phyloP scores from a whole-genome alignment of 2,797 vertebrate species.

The Sylvia borin region DNA sequence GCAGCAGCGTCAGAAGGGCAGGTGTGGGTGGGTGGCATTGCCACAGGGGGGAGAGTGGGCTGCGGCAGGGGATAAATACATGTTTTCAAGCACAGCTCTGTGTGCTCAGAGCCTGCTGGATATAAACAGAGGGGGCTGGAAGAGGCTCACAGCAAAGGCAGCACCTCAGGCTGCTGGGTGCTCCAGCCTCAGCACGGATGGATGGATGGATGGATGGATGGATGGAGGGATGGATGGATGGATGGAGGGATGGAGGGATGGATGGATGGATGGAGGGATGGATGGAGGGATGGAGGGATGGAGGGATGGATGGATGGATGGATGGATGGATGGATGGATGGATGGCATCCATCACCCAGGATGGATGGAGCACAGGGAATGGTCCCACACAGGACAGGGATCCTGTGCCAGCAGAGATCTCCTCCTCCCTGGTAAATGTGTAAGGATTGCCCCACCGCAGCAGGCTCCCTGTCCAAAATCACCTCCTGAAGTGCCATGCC shows the following conservation, averaged over 20 bases:
- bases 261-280: too few species aligned
- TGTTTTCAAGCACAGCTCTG: not conserved
- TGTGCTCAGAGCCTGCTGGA: not conserved
- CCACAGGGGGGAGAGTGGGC: not conserved
- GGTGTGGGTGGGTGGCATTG: not conserved
- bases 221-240: too few species aligned
- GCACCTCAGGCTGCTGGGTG: not conserved
- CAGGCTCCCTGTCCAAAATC: not conserved
- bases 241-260: too few species aligned
- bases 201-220: too few species aligned
- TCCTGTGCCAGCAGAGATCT: not conserved
- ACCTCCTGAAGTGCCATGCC: not conserved
- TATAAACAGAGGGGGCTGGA: not conserved
- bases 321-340: too few species aligned
- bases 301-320: too few species aligned
- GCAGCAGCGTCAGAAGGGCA: not conserved
- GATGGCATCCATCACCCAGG: not conserved
- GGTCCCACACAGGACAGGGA: not conserved
- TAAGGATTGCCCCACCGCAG: not conserved
- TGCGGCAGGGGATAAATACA: not conserved
- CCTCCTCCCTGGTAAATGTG: not conserved
- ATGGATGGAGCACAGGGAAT: not conserved
- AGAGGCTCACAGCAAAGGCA: not conserved
- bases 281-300: too few species aligned
- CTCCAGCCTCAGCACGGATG: not conserved